These are phyloP conservation scores for Pituophis catenifer DNA, from an alignment of 2,113 vertebrate species.

Conservation along the genomic window DNA sequence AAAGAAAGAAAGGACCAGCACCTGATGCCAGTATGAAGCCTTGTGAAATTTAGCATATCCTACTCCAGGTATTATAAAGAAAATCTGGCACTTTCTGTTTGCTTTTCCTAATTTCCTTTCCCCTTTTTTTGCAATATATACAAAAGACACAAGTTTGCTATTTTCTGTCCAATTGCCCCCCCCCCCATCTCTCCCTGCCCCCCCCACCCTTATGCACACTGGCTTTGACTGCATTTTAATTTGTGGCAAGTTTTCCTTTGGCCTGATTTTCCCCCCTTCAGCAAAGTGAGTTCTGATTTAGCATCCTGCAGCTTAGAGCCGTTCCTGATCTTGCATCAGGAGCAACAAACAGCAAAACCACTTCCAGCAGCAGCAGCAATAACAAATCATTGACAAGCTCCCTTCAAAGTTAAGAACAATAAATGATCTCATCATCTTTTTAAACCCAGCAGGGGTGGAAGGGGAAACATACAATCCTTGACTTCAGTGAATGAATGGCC, in stretches of 20 bases:
- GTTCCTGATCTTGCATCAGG: conserved; percentile 48
- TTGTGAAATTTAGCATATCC: conserved; percentile 65
- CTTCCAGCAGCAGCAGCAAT: conserved; percentile 36
- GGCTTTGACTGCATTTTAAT: conserved; percentile 73
- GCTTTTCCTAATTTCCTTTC: conserved; percentile 77
- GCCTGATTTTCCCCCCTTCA: conserved; percentile 40
- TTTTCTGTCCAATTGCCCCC: conserved; percentile 67
- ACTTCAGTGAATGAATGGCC: conserved; percentile 51
- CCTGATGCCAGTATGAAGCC: conserved; percentile 68
- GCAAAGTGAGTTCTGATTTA: conserved; percentile 66
- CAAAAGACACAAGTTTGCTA: conserved; percentile 74
- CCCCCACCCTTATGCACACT: conserved; percentile 51
- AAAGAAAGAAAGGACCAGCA: conserved; percentile 32
- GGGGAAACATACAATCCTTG: conserved; percentile 51
- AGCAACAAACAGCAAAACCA: conserved; percentile 58
- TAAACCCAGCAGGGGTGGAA: conserved; percentile 46
- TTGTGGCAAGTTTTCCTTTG: conserved; percentile 57
- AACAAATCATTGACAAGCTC: conserved; percentile 52
- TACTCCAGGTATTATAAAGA: conserved; percentile 79
- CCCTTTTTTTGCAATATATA: conserved; percentile 67
- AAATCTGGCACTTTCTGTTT: conserved; percentile 73
- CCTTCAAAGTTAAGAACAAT: conserved; percentile 69
- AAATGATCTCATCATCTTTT: conserved; percentile 69
- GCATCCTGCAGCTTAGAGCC: conserved; percentile 74
- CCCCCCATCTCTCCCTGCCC: conserved; percentile 31